Base-by-base conservation (phyloP, 2,113 vertebrate species). In the Zosterops lateralis region DNA sequence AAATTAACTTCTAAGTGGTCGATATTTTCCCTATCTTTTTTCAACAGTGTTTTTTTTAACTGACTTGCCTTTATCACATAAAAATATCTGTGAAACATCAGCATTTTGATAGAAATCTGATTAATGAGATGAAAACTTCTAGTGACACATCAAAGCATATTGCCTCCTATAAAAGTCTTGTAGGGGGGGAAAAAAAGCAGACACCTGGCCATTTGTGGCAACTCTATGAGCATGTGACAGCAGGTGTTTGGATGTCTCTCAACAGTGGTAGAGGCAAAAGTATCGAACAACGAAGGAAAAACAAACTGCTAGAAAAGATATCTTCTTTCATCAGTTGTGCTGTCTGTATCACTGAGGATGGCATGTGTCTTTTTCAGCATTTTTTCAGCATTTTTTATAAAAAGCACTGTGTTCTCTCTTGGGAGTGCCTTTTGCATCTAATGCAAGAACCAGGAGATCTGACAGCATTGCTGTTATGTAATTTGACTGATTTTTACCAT, bases 401-500 rank as follows among this genome's bases (percentile, higher is more conserved):
- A 91, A 90, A 84, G 14, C 51, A 20, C 24, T 15, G 19, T 54
- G 67, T 44, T 31, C 17, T 84, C 61, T 85, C 82, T 36, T 72
- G 84, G 34, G 86, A 87, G 25, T 0, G 26, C 60, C 53, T 92
- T 94, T 77, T 47, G 71, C 21, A 47, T 90, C 32, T 48, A 64
- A 50, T 79, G 51, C 36, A 40, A 78, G 57, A 72, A 53, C 28
- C 47, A 83, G 47, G 38, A 84, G 56, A 62, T 65, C 24, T 67
- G 74, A 48, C 77, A 96, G 62, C 14, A 6, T 17, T 40, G 56
- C 51, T 68, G 57, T 88, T 86, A 72, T 62, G 19, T 50, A 93
- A 95, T 38, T 38, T 38, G 38, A 38, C 53, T 95, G 93, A 86
- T 56, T 81, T 96, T 91, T 92, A 54, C 53, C 20, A 70, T 91